Evolutionary conservation across 2,113 vertebrate species (phyloP).

Genomic region (Hemibagrus wyckioides): DNA sequence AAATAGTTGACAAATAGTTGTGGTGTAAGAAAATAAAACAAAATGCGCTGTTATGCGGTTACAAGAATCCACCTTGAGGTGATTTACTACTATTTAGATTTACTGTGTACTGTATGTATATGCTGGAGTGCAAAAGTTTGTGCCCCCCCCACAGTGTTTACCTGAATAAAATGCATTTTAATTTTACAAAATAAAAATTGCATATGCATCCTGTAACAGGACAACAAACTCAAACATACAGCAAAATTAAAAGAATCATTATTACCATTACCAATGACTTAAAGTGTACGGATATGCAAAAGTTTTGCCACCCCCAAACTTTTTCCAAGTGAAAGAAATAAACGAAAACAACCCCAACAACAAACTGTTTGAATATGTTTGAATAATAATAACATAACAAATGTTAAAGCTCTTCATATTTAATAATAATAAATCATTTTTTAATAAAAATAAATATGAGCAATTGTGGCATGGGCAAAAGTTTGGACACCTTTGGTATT

Average conservation of each 20-base stretch:
- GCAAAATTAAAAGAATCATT: background rate
- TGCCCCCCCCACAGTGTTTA: background rate
- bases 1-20: background rate
- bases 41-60: background rate
- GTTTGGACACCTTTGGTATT: background rate
- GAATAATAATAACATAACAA: too few relatives aligned
- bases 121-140: background rate
- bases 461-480: background rate
- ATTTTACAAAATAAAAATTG: background rate
- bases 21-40: background rate
- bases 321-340: background rate
- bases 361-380: background rate
- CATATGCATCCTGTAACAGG: background rate
- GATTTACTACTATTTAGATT: background rate
- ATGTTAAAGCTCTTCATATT: background rate
- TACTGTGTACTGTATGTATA: background rate
- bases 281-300: background rate
- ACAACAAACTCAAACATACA: background rate
- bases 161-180: background rate
- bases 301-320: background rate
- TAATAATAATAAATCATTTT: background rate
- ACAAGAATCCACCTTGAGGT: background rate
- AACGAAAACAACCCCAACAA: background rate
- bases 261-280: background rate
- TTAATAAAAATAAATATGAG: background rate